phyloP scores from a whole-genome alignment of 2,113 vertebrate genomes.

The Ceyx cyanopectus region DNA sequence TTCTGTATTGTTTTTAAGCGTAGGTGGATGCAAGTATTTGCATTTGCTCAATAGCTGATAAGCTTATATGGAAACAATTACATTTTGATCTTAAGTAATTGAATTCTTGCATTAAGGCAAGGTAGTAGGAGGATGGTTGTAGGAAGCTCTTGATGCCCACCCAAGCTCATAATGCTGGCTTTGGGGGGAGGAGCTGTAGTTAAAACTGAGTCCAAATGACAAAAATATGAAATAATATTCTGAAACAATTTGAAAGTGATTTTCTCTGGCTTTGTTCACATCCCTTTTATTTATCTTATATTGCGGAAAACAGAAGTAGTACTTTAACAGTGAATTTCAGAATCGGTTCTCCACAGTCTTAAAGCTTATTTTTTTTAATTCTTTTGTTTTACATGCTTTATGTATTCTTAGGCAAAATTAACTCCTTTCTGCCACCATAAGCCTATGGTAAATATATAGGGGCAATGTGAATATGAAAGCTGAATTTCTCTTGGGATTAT shows the following conservation, averaged over 20 bases:
- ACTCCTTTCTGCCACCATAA: not conserved
- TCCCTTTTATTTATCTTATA: not conserved
- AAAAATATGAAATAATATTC: not conserved
- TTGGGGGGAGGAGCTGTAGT: not conserved
- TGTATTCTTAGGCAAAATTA: not conserved
- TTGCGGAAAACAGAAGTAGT: not conserved
- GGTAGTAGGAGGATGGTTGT: not conserved
- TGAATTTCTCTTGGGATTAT: not conserved
- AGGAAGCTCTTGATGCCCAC: not conserved
- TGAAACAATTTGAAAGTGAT: not conserved
- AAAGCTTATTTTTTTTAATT: not conserved
- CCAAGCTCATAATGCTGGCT: not conserved
- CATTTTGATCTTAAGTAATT: slow-evolving; percentile 1
- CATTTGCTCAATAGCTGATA: slow-evolving; percentile 20
- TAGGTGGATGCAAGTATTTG: slow-evolving; percentile 4
- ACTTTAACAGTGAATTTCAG: not conserved
- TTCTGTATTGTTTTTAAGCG: not conserved
- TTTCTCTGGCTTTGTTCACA: not conserved
- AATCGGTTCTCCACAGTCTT: not conserved
- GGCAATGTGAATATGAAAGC: not conserved
- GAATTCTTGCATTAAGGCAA: not conserved
- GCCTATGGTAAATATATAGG: not conserved
- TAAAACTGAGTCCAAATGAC: not conserved
- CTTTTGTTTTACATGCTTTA: not conserved
- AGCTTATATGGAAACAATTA: not conserved